Conservation (phyloP, 2,797 vertebrate species). For the Triplophysa bombifrons region DNA sequence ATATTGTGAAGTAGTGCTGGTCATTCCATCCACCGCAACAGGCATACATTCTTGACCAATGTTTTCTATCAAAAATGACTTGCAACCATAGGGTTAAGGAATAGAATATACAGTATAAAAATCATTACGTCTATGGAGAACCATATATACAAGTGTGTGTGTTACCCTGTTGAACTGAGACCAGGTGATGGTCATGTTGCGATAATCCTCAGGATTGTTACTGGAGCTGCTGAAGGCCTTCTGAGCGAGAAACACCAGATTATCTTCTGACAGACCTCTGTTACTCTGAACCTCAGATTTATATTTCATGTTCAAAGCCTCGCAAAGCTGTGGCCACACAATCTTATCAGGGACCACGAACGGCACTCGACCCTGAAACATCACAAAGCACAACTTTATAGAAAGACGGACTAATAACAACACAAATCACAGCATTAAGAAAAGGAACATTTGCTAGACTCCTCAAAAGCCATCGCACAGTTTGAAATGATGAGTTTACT, state of each 20-base stretch:
- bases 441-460: too few relatives aligned
- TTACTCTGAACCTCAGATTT: slow-evolving; percentile 94
- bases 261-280: slow-evolving; percentile 91
- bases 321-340: slow-evolving; percentile 91
- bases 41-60: too few relatives aligned
- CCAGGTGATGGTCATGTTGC: slow-evolving; percentile 90
- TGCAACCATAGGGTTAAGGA: too few relatives aligned
- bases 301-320: slow-evolving; percentile 95
- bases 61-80: too few relatives aligned
- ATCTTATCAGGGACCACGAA: slow-evolving; percentile 93
- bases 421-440: too few relatives aligned
- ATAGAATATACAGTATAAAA: too few relatives aligned
- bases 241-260: slow-evolving; percentile 92
- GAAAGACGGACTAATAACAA: too few relatives aligned
- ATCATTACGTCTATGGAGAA: too few relatives aligned
- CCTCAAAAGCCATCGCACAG: too few relatives aligned
- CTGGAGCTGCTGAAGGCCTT: slow-evolving; percentile 90
- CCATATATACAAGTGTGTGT: neutral
- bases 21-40: too few relatives aligned
- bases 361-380: slow-evolving; percentile 85
- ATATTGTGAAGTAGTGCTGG: too few relatives aligned
- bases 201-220: slow-evolving; percentile 88
- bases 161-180: slow-evolving; percentile 94
- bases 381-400: neutral
- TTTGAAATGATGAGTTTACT: neutral